Evolutionary conservation across 2,797 vertebrate genomes (phyloP), one percentile per base, ranked within the genome.

Genomic region (Onychomys arenicola): DNA sequence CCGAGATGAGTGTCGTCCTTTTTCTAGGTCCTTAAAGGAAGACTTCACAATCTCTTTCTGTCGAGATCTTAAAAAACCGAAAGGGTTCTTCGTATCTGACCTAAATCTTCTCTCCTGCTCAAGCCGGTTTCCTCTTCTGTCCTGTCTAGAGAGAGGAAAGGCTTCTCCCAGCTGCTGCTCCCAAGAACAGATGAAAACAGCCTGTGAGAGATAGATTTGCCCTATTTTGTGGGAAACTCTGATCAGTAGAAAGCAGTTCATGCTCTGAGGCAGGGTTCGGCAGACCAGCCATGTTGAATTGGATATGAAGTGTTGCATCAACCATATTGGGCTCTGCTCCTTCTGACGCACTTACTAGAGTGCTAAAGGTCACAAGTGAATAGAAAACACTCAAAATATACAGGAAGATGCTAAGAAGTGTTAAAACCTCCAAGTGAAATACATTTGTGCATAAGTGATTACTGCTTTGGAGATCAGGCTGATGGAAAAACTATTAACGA

Each of bases 1-100:
- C 76, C 40, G 86, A 57, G 81, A 71, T 93, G 80, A 27, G 2
- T 88, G 78, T 55, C 86, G 67, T 85, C 34, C n/a, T 37, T 67
- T n/a, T 59, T 93, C 75, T 89, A 55, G 76, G 37, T 37, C n/a
- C 46, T 96, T 96, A 21, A 81, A 63, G 40, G 37, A 95, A 87
- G 59, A 63, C 40, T 52, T 16, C 46, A 90, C 21, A 85, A 6
- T 57, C 27, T 91, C 76, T 69, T 86, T 75, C 75, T 78, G 43
- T 78, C 27, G 91, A 76, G 71, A 91, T 19, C 65, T 84, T 89
- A 93, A 8, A 86, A 86, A 93, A 55, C 73, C 86, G 16, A 95
- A 88, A 27, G 57, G 57, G 4, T 81, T 90, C 21, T 55, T 94
- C 77, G 7, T 84, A 91, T 63, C 92, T 96, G 92, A 96, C 52